Evolutionary conservation across 2,113 vertebrate genomes (phyloP).

Genomic region (Alouatta palliata): DNA sequence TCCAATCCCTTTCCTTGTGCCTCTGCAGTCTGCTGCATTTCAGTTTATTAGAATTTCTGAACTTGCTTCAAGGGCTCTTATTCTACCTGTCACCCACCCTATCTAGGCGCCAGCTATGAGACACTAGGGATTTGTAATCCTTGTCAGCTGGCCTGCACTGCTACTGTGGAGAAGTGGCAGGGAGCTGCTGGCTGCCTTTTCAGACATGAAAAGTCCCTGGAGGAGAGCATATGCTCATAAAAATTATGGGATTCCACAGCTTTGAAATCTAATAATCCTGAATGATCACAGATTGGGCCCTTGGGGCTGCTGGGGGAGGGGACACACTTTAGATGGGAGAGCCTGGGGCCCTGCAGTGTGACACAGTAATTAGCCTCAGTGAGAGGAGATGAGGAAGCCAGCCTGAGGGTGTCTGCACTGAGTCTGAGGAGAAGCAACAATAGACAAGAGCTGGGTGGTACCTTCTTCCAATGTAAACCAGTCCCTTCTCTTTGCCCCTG

Average conservation of each 20-base stretch:
- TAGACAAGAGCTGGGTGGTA: slow-evolving; percentile 40
- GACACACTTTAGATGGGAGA: slow-evolving; percentile 2
- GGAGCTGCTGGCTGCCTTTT: slow-evolving; percentile 37
- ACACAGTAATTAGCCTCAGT: slow-evolving; percentile 57
- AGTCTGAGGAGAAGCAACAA: background rate
- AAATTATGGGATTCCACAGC: slow-evolving; percentile 56
- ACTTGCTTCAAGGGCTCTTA: background rate
- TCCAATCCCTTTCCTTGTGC: background rate
- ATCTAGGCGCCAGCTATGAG: slow-evolving; percentile 34
- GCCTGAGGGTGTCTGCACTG: background rate
- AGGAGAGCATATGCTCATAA: slow-evolving; percentile 54
- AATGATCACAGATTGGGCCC: slow-evolving; percentile 48
- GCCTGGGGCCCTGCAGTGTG: background rate
- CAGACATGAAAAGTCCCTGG: slow-evolving; percentile 47
- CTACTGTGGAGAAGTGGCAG: slow-evolving; percentile 7
- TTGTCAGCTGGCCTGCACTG: slow-evolving; percentile 46
- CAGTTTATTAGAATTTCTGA: slow-evolving; percentile 27
- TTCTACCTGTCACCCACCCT: slow-evolving; percentile 17
- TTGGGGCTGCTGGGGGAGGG: background rate
- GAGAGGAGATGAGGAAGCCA: slow-evolving; percentile 36
- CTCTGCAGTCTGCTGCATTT: slow-evolving; percentile 11
- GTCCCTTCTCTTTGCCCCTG: background rate
- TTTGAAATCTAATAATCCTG: slow-evolving; percentile 65
- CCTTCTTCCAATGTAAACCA: slow-evolving; percentile 6
- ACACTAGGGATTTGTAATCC: slow-evolving; percentile 14